Evolutionary conservation across 2,113 vertebrate genomes (phyloP), one percentile per base, ranked within the genome.

Genomic region (Sinocyclocheilus anophthalmus): DNA sequence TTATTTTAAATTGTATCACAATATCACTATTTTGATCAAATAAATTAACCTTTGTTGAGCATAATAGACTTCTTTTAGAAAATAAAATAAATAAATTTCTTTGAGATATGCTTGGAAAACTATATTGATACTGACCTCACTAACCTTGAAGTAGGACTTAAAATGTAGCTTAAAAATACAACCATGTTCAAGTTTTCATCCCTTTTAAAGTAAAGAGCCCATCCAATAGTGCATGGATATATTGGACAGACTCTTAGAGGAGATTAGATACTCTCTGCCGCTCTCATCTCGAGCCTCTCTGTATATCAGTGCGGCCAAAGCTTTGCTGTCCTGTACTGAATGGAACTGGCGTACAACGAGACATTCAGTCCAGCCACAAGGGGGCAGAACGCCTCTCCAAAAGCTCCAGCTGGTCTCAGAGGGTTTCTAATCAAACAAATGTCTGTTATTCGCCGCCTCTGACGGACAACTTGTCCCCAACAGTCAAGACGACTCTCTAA

Each of bases 381-480:
- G 91, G 92, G 93, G 92, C 92, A 94, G 90, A 77, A 53, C 89
- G 3, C 42, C 76, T 88, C 88, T 90, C 91, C 76, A 81, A 90
- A 79, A 85, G 90, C 37, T 55, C 26, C 57, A 76, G 20, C 57
- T 24, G 76, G 24, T 42, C 26, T 83, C 67, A 67, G n/a, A 75
- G 70, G 67, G 69, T 85, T 67, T 76, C 63, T 82, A 53, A 88
- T 89, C 83, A 83, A 83, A 84, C 57, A 72, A 55, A 53, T 73
- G 65, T 59, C 50, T 86, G 30, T 76, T 86, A 48, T 83, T 88
- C 72, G 9, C 33, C 30, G 69, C 85, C 53, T 86, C 50, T 88
- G 61, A 87, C 57, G 53, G 79, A 85, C 65, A 88, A 26, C 48
- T 87, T 85, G 85, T 87, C 90, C 67, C 48, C 75, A 88, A 84